phyloP scores from a whole-genome alignment of 1,140 invertebrate genomes.

The Drosophila ambigua region DNA sequence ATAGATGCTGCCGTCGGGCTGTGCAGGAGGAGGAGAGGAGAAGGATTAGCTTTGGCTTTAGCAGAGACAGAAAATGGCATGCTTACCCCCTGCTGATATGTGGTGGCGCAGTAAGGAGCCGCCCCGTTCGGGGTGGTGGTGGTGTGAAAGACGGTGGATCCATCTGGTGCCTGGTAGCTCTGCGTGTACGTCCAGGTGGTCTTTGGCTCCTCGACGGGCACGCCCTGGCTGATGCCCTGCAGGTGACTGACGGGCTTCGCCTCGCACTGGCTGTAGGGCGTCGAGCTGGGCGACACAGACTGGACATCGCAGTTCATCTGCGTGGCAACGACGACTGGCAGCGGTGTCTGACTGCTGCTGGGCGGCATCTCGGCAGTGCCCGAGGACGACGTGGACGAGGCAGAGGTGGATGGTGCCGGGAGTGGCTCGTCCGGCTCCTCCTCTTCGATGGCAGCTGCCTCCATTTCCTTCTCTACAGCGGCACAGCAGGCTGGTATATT shows the following conservation, averaged over 20 bases:
- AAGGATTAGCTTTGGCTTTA: background rate
- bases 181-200: conserved; percentile 79
- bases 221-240: conserved; percentile 53
- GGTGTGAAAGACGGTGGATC: conserved; percentile 80
- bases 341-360: conserved; percentile 54
- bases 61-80: background rate
- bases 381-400: conserved; percentile 24
- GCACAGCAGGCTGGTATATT: conserved; percentile 79
- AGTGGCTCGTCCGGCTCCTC: conserved; percentile 43
- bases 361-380: conserved; percentile 40
- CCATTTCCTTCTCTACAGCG: conserved; percentile 53
- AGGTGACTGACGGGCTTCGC: conserved; percentile 57
- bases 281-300: conserved; percentile 76
- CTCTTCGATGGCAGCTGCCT: conserved; percentile 24
- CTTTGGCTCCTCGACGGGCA: conserved; percentile 69
- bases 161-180: conserved; percentile 77
- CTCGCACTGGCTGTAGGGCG: conserved; percentile 78
- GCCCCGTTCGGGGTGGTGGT: conserved; percentile 71
- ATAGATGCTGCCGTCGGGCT: conserved; percentile 83
- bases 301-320: conserved; percentile 66
- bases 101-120: conserved; percentile 77
- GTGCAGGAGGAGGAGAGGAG: background rate
- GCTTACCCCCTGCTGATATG: conserved; percentile 83
- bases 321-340: conserved; percentile 36
- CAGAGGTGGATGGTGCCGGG: conserved; percentile 20